A percentile compares a stretch with the other conserved stretches of the same genome.
Evolutionary conservation across 2,113 vertebrate genomes (phyloP).

Genomic region (Paedocypris sp.): DNA sequence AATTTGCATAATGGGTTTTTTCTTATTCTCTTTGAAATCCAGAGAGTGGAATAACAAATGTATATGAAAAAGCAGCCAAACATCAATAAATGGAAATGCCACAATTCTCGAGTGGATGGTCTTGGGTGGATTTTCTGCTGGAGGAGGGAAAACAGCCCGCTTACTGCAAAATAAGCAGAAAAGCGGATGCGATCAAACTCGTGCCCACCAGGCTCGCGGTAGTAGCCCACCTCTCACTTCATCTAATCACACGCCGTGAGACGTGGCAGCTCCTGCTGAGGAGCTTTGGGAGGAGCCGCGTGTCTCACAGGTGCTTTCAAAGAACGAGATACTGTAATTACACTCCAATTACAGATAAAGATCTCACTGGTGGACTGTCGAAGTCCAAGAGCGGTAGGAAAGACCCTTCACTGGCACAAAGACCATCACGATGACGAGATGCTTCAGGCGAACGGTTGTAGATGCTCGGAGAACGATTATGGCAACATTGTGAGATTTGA

Average conservation of each 20-base stretch:
- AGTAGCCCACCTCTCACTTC: constrained; percentile 12
- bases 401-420: not conserved
- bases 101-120: constrained; percentile 61
- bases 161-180: constrained; percentile 65
- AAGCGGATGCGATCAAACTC: constrained; percentile 49
- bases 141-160: constrained; percentile 45
- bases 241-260: constrained; percentile 47
- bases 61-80: constrained; percentile 65
- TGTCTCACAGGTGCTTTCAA: constrained; percentile 58
- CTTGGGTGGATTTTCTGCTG: constrained; percentile 53
- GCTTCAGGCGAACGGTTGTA: too few species aligned
- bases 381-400: not conserved
- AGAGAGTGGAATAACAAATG: constrained; percentile 65
- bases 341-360: constrained; percentile 57
- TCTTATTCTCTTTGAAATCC: constrained; percentile 69
- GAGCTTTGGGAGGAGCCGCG: constrained; percentile 47
- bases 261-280: constrained; percentile 37
- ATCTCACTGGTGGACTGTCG: constrained; percentile 41
- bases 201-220: constrained; percentile 52
- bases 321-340: constrained; percentile 49
- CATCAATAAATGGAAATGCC: constrained; percentile 68
- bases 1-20: constrained; percentile 67
- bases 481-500: too few species aligned
- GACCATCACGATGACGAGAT: not conserved
- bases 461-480: too few species aligned